These are phyloP conservation scores for Promerops cafer DNA, from an alignment of 2,113 vertebrate species.

Conservation along the genomic window DNA sequence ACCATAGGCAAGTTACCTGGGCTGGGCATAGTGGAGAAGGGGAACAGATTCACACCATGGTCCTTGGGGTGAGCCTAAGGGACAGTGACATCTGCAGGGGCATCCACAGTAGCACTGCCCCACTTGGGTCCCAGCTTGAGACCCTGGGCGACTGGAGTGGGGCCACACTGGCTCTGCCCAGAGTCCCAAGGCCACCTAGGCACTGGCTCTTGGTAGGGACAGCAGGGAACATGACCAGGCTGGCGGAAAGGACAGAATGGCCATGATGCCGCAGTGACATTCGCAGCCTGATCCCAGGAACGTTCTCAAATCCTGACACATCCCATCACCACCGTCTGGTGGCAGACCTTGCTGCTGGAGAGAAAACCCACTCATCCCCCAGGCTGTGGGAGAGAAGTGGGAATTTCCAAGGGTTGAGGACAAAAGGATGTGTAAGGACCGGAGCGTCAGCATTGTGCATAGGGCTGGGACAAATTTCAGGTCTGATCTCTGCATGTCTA, in stretches of 20 bases:
- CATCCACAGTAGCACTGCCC: neutral
- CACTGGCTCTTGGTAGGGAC: neutral
- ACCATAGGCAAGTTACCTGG: neutral
- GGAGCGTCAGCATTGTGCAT: neutral
- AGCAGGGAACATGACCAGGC: neutral
- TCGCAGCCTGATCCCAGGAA: neutral
- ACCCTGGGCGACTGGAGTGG: neutral
- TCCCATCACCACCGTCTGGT: neutral
- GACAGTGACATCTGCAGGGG: neutral
- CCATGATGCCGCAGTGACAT: rapidly evolving
- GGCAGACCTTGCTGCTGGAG: neutral
- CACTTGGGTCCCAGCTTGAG: neutral
- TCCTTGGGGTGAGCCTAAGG: neutral
- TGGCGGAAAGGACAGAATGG: neutral
- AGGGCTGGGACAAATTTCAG: neutral
- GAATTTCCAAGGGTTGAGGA: neutral
- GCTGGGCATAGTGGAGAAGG: neutral
- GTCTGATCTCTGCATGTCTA: neutral
- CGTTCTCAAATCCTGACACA: neutral
- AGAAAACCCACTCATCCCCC: neutral
- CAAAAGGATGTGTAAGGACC: neutral
- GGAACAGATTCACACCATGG: neutral
- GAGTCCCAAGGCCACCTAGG: neutral
- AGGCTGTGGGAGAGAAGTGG: neutral
- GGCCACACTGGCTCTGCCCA: neutral